Evolutionary conservation across 1,140 invertebrate genomes (phyloP), one percentile per base, ranked within the genome.

Genomic region (Drosophila repleta): DNA sequence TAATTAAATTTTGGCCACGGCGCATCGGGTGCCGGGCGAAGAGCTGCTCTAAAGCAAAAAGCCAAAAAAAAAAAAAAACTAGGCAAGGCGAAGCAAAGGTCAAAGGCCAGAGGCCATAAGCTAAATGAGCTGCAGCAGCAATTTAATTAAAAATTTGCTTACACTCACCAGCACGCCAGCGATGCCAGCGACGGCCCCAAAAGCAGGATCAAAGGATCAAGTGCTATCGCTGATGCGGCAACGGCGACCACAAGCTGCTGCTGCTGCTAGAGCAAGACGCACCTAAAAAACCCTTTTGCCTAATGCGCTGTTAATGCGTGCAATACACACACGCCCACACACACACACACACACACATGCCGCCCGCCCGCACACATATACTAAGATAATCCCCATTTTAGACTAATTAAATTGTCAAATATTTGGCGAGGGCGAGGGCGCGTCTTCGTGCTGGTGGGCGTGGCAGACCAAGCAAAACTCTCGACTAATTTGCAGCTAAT

Each of bases 331-430:
- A 35, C 21, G 15, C 48, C 20, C 37, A 39, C 39, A 55, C 45
- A 37, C 24, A n/a, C 24, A 56, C 48, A 21, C 37, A 46, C 39
- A 55, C 45, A 18, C 35, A 18, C 24, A 62, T 0, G 13, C 2
- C 11, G 11, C 6, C 21, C 18, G 17, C 46, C 39, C 20, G 20
- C 46, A 49, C 37, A 52, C 20, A 48, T 37, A 49, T 43, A 46
- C 39, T 60, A 35, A 70, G 84, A 89, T 88, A 84, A 89, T 89
- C 80, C 80, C 63, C 68, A 89, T 84, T 69, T 89, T 80, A 74
- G 55, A 65, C 87, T 90, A 90, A 90, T 90, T 90, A 90, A 90
- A 90, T 90, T 90, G 82, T 76, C 82, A 90, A 90, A 90, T 90
- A 90, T 87, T 90, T 90, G 29, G n/a, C n/a, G n/a, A n/a, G n/a